Evolutionary conservation across 2,797 vertebrate species (phyloP).

Genomic region (Cichlasoma orientale): DNA sequence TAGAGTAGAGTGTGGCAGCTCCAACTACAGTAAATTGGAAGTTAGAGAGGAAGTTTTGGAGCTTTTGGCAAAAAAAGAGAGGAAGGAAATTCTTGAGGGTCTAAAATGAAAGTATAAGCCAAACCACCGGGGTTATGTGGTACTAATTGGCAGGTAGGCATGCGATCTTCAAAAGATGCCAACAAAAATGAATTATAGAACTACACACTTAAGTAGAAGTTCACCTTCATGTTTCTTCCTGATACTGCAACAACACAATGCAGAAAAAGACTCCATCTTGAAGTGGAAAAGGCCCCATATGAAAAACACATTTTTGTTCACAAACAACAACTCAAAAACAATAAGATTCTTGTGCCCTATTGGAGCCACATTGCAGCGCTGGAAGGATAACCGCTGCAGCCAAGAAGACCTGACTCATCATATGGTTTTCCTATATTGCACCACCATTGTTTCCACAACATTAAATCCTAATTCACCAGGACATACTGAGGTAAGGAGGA

Average conservation of each 20-base stretch:
- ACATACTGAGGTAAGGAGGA: slow-evolving; percentile 33
- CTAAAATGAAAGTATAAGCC: slow-evolving; percentile 40
- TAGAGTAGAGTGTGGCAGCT: slow-evolving; percentile 43
- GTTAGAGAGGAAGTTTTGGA: slow-evolving; percentile 59
- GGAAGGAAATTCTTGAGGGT: slow-evolving; percentile 39
- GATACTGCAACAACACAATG: neutral
- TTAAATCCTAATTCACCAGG: slow-evolving; percentile 64
- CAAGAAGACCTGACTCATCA: slow-evolving; percentile 42
- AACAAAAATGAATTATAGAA: slow-evolving; percentile 9
- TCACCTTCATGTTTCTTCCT: neutral
- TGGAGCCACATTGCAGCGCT: slow-evolving; percentile 19
- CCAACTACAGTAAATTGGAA: slow-evolving; percentile 64
- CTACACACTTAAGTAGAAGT: neutral
- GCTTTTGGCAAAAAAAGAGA: slow-evolving; percentile 45
- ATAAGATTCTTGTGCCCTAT: neutral
- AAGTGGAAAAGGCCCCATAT: neutral
- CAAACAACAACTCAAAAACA: slow-evolving; percentile 26
- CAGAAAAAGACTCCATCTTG: neutral
- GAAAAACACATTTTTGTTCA: neutral
- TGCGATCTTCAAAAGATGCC: neutral
- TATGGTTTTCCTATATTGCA: slow-evolving; percentile 62
- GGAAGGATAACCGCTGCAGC: slow-evolving; percentile 15
- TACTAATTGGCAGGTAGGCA: slow-evolving; percentile 33
- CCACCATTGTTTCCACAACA: slow-evolving; percentile 67
- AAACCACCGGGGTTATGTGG: slow-evolving; percentile 30